Evolutionary conservation across 1,140 invertebrate genomes (phyloP), one percentile per base, ranked within the genome.

Genomic region (Rhopalosiphum maidis): DNA sequence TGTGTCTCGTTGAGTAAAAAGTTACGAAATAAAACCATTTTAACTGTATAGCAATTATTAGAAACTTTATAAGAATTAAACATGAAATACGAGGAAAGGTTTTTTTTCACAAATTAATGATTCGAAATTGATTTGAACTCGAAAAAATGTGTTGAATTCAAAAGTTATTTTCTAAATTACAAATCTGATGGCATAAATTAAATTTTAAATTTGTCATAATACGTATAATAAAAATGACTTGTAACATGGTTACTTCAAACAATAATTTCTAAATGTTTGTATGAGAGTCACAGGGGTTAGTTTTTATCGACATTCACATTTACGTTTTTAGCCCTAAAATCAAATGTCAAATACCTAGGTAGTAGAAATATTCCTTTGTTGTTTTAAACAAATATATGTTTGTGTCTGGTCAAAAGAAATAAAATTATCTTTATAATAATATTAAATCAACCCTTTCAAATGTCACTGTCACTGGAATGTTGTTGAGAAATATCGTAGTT

Each of bases 21-120:
- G 54, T 90, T 90, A 90, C 7, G 5, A 30, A 35, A 90, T 43
- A 68, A 90, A 90, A 30, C 43, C 89, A 15, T 41, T n/a, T 22
- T 18, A 43, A 51, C 54, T 37, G 35, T 41, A 51, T n/a, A 90
- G 89, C 54, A 90, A 90, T 90, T 18, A 21, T 90, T 18, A 21
- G 88, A 60, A 90, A 90, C 35, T 90, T 30, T 60, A 41, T n/a
- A 30, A 55, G 35, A 60, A 46, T 46, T n/a, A 90, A 90, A 90
- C 89, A 5, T 30, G 25, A 90, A 68, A 90, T n/a, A 90, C 89
- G 37, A 46, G 41, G 4, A 90, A 68, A 90, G 41, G 23, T 90
- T 90, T 90, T 60, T 68, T 8, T 41, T 37, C 37, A 41, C n/a
- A 60, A 90, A 41, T 46, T 68, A 90, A 90, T 90, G 89, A 30